phyloP scores from a whole-genome alignment of 2,113 vertebrate genomes.

The Eclectus roratus region DNA sequence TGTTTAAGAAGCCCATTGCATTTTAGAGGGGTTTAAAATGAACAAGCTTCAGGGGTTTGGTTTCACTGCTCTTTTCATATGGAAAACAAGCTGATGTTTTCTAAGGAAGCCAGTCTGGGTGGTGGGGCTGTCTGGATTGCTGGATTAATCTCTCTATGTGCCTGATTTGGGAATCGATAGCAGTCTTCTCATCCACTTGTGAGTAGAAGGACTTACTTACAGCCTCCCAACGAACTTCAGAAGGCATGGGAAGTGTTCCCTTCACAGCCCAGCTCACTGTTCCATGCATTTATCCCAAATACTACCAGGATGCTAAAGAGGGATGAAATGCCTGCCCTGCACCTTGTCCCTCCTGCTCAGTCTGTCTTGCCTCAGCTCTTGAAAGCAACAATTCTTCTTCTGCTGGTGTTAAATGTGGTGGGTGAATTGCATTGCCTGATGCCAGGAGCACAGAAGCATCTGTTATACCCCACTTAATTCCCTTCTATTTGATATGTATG shows the following conservation, averaged over 20 bases:
- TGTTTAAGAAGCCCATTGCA: not conserved
- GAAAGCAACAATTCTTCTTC: not conserved
- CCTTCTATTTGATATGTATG: slow-evolving; percentile 55
- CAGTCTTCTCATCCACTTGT: not conserved
- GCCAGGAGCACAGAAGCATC: slow-evolving; percentile 72
- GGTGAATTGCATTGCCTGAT: slow-evolving; percentile 30
- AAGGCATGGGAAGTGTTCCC: not conserved
- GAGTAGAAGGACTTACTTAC: not conserved
- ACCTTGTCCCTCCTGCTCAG: not conserved
- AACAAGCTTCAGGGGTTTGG: not conserved
- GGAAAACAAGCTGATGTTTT: not conserved
- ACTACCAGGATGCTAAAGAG: no score
- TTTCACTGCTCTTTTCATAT: not conserved
- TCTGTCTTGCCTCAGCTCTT: not conserved
- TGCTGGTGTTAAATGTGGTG: slow-evolving; percentile 44
- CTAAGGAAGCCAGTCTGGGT: not conserved
- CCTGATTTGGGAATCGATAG: not conserved
- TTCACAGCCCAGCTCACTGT: not conserved
- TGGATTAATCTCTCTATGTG: not conserved
- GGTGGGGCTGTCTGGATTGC: not conserved
- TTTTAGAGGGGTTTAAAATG: not conserved
- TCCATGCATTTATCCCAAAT: not conserved
- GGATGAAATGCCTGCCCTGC: not conserved
- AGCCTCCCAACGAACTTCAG: not conserved
- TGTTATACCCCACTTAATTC: slow-evolving; percentile 79